Base-by-base conservation (phyloP, 2,888 invertebrate species). In the Drosophila nigricruria region DNA sequence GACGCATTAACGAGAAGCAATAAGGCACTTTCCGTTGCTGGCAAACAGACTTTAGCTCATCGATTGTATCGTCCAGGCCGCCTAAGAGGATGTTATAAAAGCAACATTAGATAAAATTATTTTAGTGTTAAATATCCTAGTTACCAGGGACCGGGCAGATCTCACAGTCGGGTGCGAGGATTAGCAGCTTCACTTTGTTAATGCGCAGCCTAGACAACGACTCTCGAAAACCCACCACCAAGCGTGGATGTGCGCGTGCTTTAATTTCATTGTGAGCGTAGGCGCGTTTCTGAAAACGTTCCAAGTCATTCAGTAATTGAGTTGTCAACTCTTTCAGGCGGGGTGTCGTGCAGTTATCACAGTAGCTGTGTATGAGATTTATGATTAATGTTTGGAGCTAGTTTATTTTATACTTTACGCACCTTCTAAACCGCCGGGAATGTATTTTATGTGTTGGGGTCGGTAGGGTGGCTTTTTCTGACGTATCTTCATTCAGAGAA, bases 81-180 rank as follows among this genome's bases (percentile, higher is more conserved):
- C 94, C 95, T 95, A 82, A n/a, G 89, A 78, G 20, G 3, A 20
- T 2, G 4, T 16, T 5, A 14, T 52, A 30, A 12, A 18, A 6
- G 10, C 10, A 23, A 47, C 32, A 18, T 23, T 5, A 6, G 2
- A 23, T 5, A 1, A 27, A 40, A 6, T 0, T 0, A 43, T 45
- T 8, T 8, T n/a, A 10, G 3, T 9, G 4, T 3, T 42, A 1
- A 8, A 30, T 14, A 43, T 20, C 9, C 27, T 4, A 57, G 52
- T 54, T 62, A 91, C 91, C 88, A 70, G 87, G 75, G 0, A 79
- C 79, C 16, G 86, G 77, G 43, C 89, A 91, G 9, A 92, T 92
- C 78, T 95, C 95, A 79, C 95, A 93, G 88, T 96, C 95, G 3
- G 95, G 94, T 10, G 96, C 95, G 53, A 96, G 93, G 9, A 96